A percentile compares a stretch with the other conserved stretches of the same genome.
phyloP scores from a whole-genome alignment of 2,797 vertebrate species.

The Delichon dasypus region DNA sequence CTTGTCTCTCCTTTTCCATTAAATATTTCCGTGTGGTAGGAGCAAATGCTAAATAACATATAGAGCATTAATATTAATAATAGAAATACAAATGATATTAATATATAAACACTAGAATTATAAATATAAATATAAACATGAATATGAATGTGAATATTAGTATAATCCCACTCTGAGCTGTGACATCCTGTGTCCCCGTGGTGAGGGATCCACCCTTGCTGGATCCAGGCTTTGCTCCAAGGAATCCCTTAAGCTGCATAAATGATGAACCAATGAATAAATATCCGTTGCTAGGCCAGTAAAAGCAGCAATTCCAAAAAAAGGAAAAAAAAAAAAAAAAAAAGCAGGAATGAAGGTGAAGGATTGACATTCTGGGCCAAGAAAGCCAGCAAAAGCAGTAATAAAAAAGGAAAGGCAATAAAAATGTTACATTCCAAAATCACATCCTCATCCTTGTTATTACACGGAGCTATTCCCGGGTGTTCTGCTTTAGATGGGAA shows the following conservation, averaged over 20 bases:
- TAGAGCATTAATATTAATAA: neutral
- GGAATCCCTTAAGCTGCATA: neutral
- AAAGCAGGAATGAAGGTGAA: neutral
- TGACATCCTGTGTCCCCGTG: neutral
- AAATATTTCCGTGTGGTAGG: neutral
- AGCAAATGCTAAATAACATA: rapidly evolving
- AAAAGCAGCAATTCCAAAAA: neutral
- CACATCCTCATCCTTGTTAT: neutral
- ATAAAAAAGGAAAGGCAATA: neutral
- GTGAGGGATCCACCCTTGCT: neutral
- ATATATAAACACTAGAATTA: too few relatives aligned
- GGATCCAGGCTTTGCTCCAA: neutral
- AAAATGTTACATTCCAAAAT: neutral
- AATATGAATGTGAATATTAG: too few relatives aligned
- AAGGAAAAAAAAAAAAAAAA: neutral
- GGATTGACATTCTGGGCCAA: neutral
- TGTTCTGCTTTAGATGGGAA: neutral
- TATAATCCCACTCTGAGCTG: neutral
- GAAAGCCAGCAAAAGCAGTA: neutral
- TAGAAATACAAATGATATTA: too few relatives aligned
- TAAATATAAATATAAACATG: neutral
- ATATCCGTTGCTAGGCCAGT: neutral
- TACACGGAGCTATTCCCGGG: neutral
- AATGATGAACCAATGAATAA: neutral
- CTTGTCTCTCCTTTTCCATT: neutral